Conservation (phyloP, 2,888 invertebrate species). For the Clunio marinus region DNA sequence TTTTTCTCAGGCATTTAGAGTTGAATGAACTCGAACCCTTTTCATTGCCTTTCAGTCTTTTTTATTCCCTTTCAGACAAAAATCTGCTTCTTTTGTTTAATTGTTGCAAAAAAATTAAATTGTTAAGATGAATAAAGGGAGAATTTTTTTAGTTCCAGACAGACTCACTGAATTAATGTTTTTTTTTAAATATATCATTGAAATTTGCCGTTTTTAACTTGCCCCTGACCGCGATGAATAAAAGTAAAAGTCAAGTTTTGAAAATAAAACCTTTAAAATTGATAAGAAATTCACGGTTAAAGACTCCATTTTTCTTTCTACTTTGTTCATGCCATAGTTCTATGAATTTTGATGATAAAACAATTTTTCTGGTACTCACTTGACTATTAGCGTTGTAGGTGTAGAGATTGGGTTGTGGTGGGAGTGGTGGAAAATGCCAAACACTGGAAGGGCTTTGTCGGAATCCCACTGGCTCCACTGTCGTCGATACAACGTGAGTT, state of each 20-base stretch:
- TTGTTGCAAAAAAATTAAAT: slow-evolving; percentile 7
- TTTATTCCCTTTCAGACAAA: no score
- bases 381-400: slow-evolving; percentile 64
- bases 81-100: background rate
- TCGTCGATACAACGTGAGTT: slow-evolving; percentile 49
- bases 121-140: background rate
- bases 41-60: background rate
- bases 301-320: background rate
- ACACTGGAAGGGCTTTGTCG: slow-evolving; percentile 61
- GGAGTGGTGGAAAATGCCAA: slow-evolving; percentile 81
- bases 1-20: no score
- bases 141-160: background rate
- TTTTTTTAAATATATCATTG: no score
- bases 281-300: background rate
- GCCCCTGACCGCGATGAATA: slow-evolving; percentile 5
- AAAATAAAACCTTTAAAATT: background rate
- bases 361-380: slow-evolving; percentile 55
- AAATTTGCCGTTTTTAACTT: background rate
- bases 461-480: slow-evolving; percentile 57
- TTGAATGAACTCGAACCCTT: slow-evolving; percentile 34
- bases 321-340: background rate
- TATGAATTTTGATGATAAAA: background rate
- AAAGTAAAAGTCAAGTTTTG: background rate
- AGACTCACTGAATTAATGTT: background rate
- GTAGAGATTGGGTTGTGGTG: slow-evolving; percentile 70